Evolutionary conservation across 2,113 vertebrate species (phyloP).

Genomic region (Gasterosteus nipponicus): DNA sequence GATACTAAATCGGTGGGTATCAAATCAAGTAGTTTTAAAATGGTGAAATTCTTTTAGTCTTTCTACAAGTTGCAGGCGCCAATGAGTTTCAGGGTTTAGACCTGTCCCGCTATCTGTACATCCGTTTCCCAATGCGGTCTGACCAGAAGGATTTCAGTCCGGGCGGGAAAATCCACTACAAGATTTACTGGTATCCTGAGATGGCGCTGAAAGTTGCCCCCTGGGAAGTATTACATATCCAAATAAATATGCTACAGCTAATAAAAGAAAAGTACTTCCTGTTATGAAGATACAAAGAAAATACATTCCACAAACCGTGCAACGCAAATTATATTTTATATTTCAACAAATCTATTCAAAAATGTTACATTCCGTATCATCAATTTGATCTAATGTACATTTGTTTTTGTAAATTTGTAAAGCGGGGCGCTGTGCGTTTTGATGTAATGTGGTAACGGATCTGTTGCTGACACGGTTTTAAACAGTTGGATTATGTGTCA

Average conservation of each 20-base stretch:
- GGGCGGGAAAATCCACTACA: slow-evolving; percentile 14
- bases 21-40: background rate
- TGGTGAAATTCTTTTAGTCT: background rate
- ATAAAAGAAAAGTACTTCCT: background rate
- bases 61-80: slow-evolving; percentile 8
- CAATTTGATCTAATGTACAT: background rate
- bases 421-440: slow-evolving; percentile 15
- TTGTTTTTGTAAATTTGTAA: background rate
- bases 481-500: slow-evolving; percentile 48
- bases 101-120: slow-evolving; percentile 13
- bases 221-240: slow-evolving; percentile 31
- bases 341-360: background rate
- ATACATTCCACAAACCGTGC: background rate
- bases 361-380: background rate
- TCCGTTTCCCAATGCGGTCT: slow-evolving; percentile 45
- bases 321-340: background rate
- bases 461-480: slow-evolving; percentile 50
- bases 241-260: background rate
- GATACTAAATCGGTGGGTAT: background rate
- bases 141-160: slow-evolving; percentile 28
- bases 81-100: slow-evolving; percentile 39
- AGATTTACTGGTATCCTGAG: slow-evolving; percentile 53
- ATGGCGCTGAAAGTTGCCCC: slow-evolving; percentile 37
- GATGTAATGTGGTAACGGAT: slow-evolving; percentile 55
- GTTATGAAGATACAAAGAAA: background rate